Percentiles rank a stretch among this genome's conserved stretches.
phyloP scores from a whole-genome alignment of 1,140 invertebrate species.

The Ylistrum balloti region DNA sequence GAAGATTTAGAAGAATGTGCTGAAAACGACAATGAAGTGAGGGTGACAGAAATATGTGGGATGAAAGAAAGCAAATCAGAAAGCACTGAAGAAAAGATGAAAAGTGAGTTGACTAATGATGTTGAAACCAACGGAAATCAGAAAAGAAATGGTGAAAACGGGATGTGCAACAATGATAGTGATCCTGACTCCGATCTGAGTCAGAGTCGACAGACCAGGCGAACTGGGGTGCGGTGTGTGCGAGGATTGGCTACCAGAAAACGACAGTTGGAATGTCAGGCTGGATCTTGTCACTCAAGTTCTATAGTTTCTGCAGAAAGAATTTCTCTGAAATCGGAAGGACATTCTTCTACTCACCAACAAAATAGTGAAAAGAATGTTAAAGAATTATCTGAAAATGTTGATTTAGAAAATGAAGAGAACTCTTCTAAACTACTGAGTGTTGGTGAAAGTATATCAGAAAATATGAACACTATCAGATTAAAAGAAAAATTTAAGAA shows the following conservation, averaged over 20 bases:
- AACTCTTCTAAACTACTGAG: neutral
- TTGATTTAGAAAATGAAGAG: neutral
- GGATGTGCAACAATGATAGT: neutral
- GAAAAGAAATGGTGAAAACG: neutral
- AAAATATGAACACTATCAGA: neutral
- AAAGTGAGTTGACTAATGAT: neutral
- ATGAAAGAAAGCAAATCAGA: too few species aligned
- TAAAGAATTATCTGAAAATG: neutral
- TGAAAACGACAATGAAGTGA: too few species aligned
- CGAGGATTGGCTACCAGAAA: slow-evolving; percentile 22
- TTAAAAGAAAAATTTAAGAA: slow-evolving; percentile 8
- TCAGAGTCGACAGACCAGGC: neutral
- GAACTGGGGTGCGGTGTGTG: neutral
- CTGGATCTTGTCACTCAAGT: neutral
- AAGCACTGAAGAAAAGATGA: neutral
- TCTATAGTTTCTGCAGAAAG: neutral
- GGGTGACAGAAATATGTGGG: too few species aligned
- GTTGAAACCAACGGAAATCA: neutral
- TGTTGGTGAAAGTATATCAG: neutral
- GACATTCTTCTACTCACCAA: neutral
- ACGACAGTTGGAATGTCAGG: neutral
- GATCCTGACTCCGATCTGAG: neutral
- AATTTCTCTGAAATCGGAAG: neutral
- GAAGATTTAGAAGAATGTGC: neutral
- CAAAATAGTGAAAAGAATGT: neutral